Evolutionary conservation across 2,113 vertebrate genomes (phyloP), one percentile per base, ranked within the genome.

Genomic region (Helogale parvula): DNA sequence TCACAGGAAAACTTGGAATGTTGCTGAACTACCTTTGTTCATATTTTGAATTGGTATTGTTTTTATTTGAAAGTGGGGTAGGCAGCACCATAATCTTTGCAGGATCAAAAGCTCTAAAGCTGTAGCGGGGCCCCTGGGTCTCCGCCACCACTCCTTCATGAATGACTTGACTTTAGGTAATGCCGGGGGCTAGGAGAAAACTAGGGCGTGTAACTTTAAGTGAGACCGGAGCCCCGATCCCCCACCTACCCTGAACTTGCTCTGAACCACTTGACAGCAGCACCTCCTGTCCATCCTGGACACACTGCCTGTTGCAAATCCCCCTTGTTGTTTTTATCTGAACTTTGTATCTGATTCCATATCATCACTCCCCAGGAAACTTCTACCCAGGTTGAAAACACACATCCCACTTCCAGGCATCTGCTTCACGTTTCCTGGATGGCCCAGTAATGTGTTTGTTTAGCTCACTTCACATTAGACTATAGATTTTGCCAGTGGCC

Each of bases 341-440:
- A 89, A 84, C 84, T 94, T 57, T 60, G 89, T 71, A 68, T 92
- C 94, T 66, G 41, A 65, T 83, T 92, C 93, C 60, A 3, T 74
- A 90, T 94, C 96, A 88, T 96, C 85, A 80, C 84, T 80, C 69
- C 27, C 84, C 31, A 33, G 92, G 92, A 88, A 38, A 72, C 88
- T 97, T 96, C 95, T 86, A n/a, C 76, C 85, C 88, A 31, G 85
- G 90, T 25, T 95, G 96, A 82, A 97, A 96, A 80, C 71, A 93
- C 93, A 92, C 81, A 57, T 33, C 82, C 90, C 17, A 2, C 88
- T 96, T 90, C 89, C 95, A 97, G 94, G 95, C 95, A 96, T 97
- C 96, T 98, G 96, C 97, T 96, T 96, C 91, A 76, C 3, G 88
- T 96, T 97, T 98, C 97, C 94, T 90, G 94, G 88, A 98, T 93